A percentile compares a stretch with the other conserved stretches of the same genome.
Conservation (phyloP, 2,797 vertebrate species). For the Acrossocheilus fasciatus region DNA sequence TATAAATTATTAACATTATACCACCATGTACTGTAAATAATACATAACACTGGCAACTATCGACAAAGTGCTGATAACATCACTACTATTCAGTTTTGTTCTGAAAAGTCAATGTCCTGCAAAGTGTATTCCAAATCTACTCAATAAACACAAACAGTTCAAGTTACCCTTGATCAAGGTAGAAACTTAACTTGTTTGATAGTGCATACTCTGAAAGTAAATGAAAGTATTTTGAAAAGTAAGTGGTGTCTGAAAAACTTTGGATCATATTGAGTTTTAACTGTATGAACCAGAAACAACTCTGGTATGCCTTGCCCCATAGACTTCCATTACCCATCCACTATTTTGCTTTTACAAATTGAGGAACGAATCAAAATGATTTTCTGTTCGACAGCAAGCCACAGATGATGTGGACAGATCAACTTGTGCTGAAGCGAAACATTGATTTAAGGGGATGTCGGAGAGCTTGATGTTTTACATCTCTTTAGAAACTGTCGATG, state of each 20-base stretch:
- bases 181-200: neutral
- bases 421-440: neutral
- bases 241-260: neutral
- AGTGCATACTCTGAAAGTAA: neutral
- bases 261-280: neutral
- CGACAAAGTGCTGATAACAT: neutral
- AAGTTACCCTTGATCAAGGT: neutral
- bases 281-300: neutral
- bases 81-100: neutral
- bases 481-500: neutral
- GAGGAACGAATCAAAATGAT: neutral
- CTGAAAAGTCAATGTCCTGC: neutral
- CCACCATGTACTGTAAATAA: neutral
- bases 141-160: neutral
- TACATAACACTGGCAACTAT: neutral
- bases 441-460: neutral
- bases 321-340: neutral
- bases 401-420: neutral
- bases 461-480: neutral
- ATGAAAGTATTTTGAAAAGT: neutral
- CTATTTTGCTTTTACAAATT: neutral
- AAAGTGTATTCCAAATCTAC: neutral
- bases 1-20: neutral
- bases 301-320: neutral
- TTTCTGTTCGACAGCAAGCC: neutral